Evolutionary conservation across 2,113 vertebrate species (phyloP), one percentile per base, ranked within the genome.

Genomic region (Ornithorhynchus anatinus): DNA sequence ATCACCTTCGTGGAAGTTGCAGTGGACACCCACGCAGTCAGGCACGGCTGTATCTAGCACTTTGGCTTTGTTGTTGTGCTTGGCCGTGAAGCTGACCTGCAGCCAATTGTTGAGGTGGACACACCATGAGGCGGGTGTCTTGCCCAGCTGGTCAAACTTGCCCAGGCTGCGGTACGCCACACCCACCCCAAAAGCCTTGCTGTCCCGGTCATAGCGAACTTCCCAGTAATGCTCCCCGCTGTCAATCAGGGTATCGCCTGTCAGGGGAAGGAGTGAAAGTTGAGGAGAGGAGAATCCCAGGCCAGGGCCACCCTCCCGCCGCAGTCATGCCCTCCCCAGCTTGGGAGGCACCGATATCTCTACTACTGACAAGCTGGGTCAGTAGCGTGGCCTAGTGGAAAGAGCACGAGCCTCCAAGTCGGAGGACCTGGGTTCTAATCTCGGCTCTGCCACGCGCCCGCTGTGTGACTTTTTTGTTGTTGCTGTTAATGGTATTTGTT

Each of bases 61-160:
- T 48, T 96, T 96, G 42, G 95, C 96, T 87, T 98, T 98, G 95
- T 99, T 99, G 92, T 96, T 96, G 60, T 99, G 96, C 85, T 99
- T 99, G 81, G 97, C 97, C 0, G 95, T 96, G 89, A 98, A 96
- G 89, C 95, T 97, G 94, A 97, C 95, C 91, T 98, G 97, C 52
- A 98, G 94, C 97, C 97, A 98, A 93, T 98, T 98, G 93, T 98
- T 98, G 62, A 97, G 92, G 59, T 99, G 96, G 73, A 99, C 91
- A 89, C 97, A 98, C 97, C 97, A 99, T 43, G 97, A 98, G 0
- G 96, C 94, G 0, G 90, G 69, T 5, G 93, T 98, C 86, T 97
- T 97, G 72, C 97, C 97, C 86, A 99, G 81, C 91, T 97, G 97
- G 84, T 98, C 97, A 0, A 99, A 99, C n/a, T 94, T 92, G 36